Percentiles rank a stretch among this genome's conserved stretches.
Conservation (phyloP, 2,797 vertebrate species). For the Alauda arvensis region DNA sequence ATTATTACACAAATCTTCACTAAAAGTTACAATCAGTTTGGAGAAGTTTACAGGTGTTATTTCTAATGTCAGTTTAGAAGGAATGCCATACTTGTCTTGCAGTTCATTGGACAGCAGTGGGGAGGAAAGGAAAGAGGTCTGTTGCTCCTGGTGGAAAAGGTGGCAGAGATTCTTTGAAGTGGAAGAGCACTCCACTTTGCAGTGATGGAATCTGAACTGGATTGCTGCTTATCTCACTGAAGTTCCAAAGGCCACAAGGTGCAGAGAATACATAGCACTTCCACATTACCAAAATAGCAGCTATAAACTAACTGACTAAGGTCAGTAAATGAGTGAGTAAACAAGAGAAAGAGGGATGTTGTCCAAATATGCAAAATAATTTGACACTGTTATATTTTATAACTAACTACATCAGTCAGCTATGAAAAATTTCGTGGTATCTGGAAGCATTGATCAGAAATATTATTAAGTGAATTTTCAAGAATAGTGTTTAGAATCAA, state of each 20-base stretch:
- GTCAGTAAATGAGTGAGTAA: not conserved
- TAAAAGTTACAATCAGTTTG: not conserved
- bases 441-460: not conserved
- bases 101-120: not conserved
- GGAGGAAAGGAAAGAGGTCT: not conserved
- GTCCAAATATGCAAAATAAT: not conserved
- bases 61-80: not conserved
- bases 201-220: not conserved
- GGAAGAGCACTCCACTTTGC: not conserved
- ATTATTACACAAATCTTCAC: not conserved
- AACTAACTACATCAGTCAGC: not conserved
- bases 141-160: not conserved
- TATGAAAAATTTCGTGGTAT: not conserved
- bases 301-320: not conserved
- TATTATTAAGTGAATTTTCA: not conserved
- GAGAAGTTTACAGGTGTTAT: not conserved
- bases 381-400: not conserved
- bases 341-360: not conserved
- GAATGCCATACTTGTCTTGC: not conserved
- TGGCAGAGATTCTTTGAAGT: not conserved
- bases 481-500: not conserved
- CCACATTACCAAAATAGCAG: conserved; percentile 2
- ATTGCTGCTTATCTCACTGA: not conserved
- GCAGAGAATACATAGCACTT: not conserved
- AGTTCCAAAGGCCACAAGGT: conserved; percentile 25